Percentiles rank a stretch among this genome's conserved stretches.
Evolutionary conservation across 2,113 vertebrate species (phyloP).

Genomic region (Saccopteryx bilineata): DNA sequence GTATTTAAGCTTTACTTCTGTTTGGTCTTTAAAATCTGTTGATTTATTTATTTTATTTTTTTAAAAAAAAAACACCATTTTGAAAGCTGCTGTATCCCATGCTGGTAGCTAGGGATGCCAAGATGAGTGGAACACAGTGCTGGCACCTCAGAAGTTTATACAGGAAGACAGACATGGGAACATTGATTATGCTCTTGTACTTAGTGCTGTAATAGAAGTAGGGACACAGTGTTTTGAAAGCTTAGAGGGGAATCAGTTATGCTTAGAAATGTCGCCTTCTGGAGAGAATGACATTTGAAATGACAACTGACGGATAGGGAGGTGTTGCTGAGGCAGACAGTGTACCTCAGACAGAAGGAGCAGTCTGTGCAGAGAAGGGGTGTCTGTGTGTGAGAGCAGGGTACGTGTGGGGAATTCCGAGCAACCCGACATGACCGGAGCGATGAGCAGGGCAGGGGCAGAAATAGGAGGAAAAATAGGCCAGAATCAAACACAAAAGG

Average conservation of each 20-base stretch:
- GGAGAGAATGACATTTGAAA: slow-evolving; percentile 23
- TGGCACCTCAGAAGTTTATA: not conserved
- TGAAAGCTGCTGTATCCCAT: not conserved
- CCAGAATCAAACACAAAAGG: not conserved
- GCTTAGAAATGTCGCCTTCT: slow-evolving; percentile 39
- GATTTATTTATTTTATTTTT: slow-evolving; percentile 25
- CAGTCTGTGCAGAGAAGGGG: not conserved
- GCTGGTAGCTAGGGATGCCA: not conserved
- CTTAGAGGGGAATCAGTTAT: not conserved
- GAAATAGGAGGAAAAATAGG: not conserved
- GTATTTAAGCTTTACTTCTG: slow-evolving; percentile 23
- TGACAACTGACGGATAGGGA: not conserved
- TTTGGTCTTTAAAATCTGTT: not conserved
- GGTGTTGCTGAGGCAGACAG: not conserved
- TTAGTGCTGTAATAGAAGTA: not conserved
- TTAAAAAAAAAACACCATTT: not conserved
- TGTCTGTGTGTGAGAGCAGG: not conserved
- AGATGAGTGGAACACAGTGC: not conserved
- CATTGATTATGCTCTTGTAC: not conserved
- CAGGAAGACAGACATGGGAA: not conserved
- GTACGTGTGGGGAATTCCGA: not conserved
- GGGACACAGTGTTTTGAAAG: not conserved
- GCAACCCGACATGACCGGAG: not conserved
- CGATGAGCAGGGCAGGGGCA: not conserved
- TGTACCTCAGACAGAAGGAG: not conserved